A percentile compares a stretch with the other conserved stretches of the same genome.
Evolutionary conservation across 2,888 invertebrate species (phyloP).

Genomic region (Harpagoxenus sublaevis): DNA sequence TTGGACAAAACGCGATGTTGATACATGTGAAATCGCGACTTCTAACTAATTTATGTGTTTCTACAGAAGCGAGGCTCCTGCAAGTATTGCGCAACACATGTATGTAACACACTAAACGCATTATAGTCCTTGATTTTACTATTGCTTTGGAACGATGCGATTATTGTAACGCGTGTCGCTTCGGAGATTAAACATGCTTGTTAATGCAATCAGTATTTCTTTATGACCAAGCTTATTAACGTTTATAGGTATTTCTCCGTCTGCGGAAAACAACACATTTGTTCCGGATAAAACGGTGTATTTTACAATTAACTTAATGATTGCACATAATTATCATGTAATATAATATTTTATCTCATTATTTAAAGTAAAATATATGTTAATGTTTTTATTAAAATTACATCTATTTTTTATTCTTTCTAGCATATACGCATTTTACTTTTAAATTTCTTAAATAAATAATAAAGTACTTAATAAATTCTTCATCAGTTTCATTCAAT

Average conservation of each 20-base stretch:
- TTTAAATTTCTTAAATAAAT: background rate
- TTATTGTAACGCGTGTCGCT: conserved; percentile 15
- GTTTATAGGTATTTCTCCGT: conserved; percentile 15
- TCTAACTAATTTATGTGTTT: conserved; percentile 5
- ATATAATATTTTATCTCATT: background rate
- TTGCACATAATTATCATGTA: background rate
- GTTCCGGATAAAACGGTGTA: background rate
- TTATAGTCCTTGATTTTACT: conserved; percentile 45
- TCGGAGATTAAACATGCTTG: conserved; percentile 21
- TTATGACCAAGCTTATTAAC: conserved; percentile 40
- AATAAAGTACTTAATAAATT: background rate
- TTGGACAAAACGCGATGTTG: no score
- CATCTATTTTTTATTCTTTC: background rate
- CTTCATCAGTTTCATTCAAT: background rate
- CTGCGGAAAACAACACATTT: background rate
- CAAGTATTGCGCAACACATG: conserved; percentile 28
- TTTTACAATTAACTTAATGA: conserved; percentile 8
- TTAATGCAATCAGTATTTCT: conserved; percentile 49
- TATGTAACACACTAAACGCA: background rate
- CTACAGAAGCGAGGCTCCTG: background rate
- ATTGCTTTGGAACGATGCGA: conserved; percentile 40
- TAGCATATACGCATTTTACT: background rate
- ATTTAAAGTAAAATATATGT: background rate
- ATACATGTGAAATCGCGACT: background rate
- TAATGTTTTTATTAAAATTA: background rate